Conservation (phyloP, 2,113 vertebrate genomes). For the Sinosuthora webbiana region DNA sequence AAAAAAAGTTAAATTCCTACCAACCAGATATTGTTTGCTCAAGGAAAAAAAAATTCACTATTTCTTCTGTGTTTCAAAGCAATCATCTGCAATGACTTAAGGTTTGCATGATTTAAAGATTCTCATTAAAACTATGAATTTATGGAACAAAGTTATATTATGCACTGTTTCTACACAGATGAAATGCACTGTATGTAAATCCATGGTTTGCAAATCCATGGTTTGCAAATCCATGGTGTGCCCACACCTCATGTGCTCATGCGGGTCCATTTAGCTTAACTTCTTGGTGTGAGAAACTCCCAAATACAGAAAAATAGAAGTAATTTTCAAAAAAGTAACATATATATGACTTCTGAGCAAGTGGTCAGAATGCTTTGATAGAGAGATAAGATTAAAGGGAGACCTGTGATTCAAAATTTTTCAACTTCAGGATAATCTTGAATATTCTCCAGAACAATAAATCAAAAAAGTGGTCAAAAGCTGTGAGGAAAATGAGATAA, state of each 20-base stretch:
- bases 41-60: background rate
- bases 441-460: background rate
- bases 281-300: background rate
- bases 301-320: background rate
- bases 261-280: background rate
- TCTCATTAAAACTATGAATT: background rate
- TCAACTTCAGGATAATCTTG: background rate
- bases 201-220: background rate
- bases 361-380: background rate
- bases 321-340: background rate
- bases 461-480: background rate
- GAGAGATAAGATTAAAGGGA: background rate
- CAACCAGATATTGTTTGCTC: background rate
- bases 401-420: background rate
- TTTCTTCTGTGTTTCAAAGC: background rate
- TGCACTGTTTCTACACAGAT: background rate
- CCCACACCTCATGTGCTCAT: background rate
- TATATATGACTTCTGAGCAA: background rate
- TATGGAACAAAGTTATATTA: background rate
- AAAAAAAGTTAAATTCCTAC: background rate
- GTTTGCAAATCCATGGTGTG: background rate
- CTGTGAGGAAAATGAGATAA: background rate
- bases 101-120: background rate
- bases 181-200: background rate
- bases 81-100: background rate